Base-by-base conservation (phyloP, 2,113 vertebrate species). In the Indicator indicator region DNA sequence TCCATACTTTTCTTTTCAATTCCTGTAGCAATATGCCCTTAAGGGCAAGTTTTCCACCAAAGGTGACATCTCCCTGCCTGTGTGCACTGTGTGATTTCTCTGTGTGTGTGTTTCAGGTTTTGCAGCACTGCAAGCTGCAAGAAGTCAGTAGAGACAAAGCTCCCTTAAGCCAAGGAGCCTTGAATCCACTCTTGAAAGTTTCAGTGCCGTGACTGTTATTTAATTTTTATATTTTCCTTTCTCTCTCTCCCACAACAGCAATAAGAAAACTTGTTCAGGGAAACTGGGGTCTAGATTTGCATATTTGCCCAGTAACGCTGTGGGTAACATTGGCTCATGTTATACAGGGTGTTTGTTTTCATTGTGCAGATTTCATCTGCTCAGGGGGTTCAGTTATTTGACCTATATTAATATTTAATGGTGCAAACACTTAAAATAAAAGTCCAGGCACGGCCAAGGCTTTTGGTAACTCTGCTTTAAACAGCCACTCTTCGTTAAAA, bases 321-420 rank as follows among this genome's bases (percentile, higher is more conserved):
- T 65, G 72, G 69, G 79, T 46, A 81, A 78, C 16, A 0, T 62
- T 90, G 83, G 85, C 69, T 90, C 36, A 4, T 78, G 80, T 86
- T 86, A 75, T 83, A 82, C n/a, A 72, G 21, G 12, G 38, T 86
- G 89, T 78, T 96, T 96, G 83, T 91, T 95, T 93, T 95, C 82
- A 86, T 32, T 95, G 89, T 81, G 77, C 85, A 81, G 79, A 89
- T 72, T 94, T 93, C 72, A 33, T 91, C 89, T 90, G 85, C 90
- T 95, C 56, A 26, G 71, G 63, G 74, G 68, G 72, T 79, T 95
- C 88, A 81, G 85, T 81, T 91, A 83, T 95, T 93, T 94, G 88
- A 95, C 89, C 69, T 91, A 48, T 93, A 95, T 95, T 97, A 94
- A 95, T 95, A 95, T 95, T 95, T 95, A 95, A 90, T 95, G 54